A percentile compares a stretch with the other conserved stretches of the same genome.
These are phyloP conservation scores for Catamblyrhynchus diadema DNA, from an alignment of 2,797 vertebrate genomes.

Conservation along the genomic window DNA sequence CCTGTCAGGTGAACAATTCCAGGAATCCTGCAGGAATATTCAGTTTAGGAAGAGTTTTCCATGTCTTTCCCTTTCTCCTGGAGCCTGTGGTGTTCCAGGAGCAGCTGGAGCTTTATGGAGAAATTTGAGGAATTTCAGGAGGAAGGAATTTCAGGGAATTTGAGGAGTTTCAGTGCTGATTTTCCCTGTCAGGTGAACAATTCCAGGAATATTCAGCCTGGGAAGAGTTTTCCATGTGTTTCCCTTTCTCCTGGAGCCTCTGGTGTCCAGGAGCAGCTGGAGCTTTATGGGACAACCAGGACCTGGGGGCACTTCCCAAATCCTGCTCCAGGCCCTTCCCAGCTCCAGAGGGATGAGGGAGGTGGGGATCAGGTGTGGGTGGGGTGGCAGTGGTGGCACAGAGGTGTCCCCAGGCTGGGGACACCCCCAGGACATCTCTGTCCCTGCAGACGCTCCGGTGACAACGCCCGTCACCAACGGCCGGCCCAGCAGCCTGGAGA, in stretches of 20 bases:
- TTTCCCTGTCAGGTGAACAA: neutral
- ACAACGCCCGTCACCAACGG: slow-evolving; percentile 77
- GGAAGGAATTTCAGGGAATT: too few relatives aligned
- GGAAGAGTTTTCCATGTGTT: fast-evolving
- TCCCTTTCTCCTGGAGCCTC: neutral
- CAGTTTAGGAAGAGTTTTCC: too few relatives aligned
- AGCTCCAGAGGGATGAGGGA: neutral
- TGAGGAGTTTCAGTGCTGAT: fast-evolving
- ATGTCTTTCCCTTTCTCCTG: too few relatives aligned
- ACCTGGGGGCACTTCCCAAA: fast-evolving
- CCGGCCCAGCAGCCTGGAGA: slow-evolving; percentile 79
- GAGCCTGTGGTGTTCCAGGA: too few relatives aligned
- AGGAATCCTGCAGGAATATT: too few relatives aligned
- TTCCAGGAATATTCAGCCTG: neutral
- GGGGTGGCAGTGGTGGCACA: neutral
- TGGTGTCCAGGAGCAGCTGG: neutral
- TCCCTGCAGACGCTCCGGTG: slow-evolving; percentile 83
- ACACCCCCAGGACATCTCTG: too few relatives aligned
- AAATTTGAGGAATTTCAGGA: too few relatives aligned
- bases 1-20: too few relatives aligned
- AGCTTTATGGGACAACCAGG: neutral
- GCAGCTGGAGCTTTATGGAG: too few relatives aligned
- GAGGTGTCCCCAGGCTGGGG: neutral
- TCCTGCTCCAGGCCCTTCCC: neutral
- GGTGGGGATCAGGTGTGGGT: neutral